Percentiles rank a stretch among this genome's conserved stretches.
Evolutionary conservation across 1,140 invertebrate species (phyloP).

Genomic region (Diabrotica undecimpunctata): DNA sequence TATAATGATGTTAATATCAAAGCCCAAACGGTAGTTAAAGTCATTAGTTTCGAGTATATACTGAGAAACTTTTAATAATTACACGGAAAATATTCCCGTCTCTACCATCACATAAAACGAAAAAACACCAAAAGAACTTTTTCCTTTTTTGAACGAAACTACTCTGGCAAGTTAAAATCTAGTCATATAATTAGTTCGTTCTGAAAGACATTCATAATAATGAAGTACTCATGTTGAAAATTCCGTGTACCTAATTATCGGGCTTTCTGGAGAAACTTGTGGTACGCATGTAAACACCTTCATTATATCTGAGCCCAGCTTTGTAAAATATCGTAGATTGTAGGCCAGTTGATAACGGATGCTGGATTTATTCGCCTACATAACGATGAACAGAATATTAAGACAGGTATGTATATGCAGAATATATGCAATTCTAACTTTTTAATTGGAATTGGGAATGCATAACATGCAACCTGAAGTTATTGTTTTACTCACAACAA

Average conservation of each 20-base stretch:
- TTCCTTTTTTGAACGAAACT: background rate
- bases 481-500: no score
- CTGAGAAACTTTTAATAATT: background rate
- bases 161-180: background rate
- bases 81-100: background rate
- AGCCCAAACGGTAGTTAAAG: no score
- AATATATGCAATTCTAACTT: no score
- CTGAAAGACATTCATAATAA: conserved; percentile 14
- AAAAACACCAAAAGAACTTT: background rate
- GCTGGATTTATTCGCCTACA: no score
- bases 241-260: conserved; percentile 33
- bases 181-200: conserved; percentile 6
- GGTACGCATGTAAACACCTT: conserved; percentile 35
- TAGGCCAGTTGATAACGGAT: background rate
- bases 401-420: no score
- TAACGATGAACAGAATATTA: no score
- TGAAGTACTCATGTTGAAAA: conserved; percentile 25
- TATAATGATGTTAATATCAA: no score
- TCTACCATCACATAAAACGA: background rate
- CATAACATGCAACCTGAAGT: no score
- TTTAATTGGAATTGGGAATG: no score
- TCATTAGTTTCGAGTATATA: no score
- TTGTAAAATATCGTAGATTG: conserved; percentile 31
- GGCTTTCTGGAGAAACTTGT: conserved; percentile 24
- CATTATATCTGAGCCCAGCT: conserved; percentile 31